Conservation (phyloP, 2,113 vertebrate genomes). For the Ctenomys sociabilis region DNA sequence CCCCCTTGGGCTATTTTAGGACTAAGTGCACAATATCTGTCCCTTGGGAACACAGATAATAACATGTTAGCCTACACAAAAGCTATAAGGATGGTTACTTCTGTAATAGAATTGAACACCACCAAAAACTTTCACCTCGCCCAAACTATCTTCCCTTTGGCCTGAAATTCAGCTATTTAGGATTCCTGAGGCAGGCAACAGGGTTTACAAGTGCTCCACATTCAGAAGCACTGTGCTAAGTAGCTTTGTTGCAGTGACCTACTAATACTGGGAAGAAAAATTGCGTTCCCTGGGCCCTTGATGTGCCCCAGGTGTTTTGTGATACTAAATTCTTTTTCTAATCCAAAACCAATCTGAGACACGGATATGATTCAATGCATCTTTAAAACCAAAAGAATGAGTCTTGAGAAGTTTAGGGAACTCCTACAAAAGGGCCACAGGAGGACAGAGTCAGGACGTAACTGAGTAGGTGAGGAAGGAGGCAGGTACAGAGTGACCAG, state of each 20-base stretch:
- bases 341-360: slow-evolving; percentile 2
- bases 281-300: neutral
- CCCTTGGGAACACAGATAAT: neutral
- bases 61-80: neutral
- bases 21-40: neutral
- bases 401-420: neutral
- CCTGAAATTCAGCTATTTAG: slow-evolving; percentile 32
- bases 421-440: neutral
- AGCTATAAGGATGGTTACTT: neutral
- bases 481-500: neutral
- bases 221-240: neutral
- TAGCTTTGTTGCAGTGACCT: neutral
- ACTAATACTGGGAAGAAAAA: neutral
- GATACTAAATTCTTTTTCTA: slow-evolving; percentile 16
- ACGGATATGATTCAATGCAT: neutral
- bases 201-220: neutral
- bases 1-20: neutral
- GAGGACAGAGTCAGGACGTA: neutral
- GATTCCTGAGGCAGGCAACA: neutral
- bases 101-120: neutral
- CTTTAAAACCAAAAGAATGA: slow-evolving; percentile 36
- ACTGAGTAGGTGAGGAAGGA: neutral
- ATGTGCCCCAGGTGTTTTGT: neutral
- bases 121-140: slow-evolving; percentile 3
- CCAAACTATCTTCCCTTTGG: neutral